Base-by-base conservation (phyloP, 1,140 invertebrate genomes). In the Pollicipes pollicipes region DNA sequence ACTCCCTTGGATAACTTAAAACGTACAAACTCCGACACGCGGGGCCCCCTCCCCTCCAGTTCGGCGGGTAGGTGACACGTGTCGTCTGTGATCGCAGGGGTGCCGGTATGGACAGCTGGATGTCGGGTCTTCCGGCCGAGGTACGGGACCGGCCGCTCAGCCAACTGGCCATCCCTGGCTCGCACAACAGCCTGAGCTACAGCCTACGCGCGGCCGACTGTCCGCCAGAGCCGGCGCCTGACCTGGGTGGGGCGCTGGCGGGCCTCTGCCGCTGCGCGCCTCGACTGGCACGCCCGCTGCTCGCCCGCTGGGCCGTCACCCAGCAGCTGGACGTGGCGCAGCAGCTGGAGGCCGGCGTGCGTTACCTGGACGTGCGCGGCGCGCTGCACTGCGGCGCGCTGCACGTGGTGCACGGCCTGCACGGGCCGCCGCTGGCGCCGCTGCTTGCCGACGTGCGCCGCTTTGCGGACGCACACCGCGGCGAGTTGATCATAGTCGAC, bases 361-460 rank as follows among this genome's bases (percentile, higher is more conserved):
- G 64, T 1, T 66, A 66, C 28, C 28, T 66, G n/a, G 64, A 66
- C 64, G 16, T 66, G 64, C 64, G 64, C n/a, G 45, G 13, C 6
- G 45, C 45, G 6, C 6, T 58, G 45, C 17, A 58, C 28, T 21
- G n/a, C 64, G n/a, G n/a, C 64, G n/a, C 27, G 28, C 64, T 66
- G 64, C 64, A 66, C 64, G 64, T 66, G 64, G 64, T 66, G 28
- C 64, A 66, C 64, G 64, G 27, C 10, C 28, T 66, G 64, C n/a
- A 28, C n/a, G 64, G 64, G 28, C 64, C 64, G 17, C n/a, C 64
- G n/a, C 64, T 66, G 64, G n/a, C n/a, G 27, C 64, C n/a, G 64
- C 28, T 66, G n/a, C 64, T 66, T 1, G 64, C 28, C 27, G 64
- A 66, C 24, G 28, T 66, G n/a, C 2, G 27, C n/a, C 3, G 28